These are phyloP conservation scores for Oxytorus armatus DNA, from an alignment of 2,888 invertebrate species.

Conservation along the genomic window DNA sequence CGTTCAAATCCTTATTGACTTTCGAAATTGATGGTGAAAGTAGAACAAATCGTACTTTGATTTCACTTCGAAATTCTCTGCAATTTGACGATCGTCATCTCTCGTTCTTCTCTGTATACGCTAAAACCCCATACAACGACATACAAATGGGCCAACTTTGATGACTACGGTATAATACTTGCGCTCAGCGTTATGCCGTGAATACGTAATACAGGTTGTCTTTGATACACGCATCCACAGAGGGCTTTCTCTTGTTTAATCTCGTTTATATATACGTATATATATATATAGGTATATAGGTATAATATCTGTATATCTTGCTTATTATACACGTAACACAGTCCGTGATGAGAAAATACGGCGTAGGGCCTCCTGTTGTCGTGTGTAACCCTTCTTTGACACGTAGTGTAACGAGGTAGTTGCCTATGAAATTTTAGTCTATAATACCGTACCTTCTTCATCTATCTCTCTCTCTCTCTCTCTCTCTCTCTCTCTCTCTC, in stretches of 20 bases:
- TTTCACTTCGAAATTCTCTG: slow-evolving; percentile 26
- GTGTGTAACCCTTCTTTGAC: slow-evolving; percentile 34
- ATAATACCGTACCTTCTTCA: slow-evolving; percentile 35
- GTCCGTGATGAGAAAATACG: slow-evolving; percentile 67
- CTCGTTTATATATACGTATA: slow-evolving; percentile 6
- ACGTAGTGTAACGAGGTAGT: slow-evolving; percentile 56
- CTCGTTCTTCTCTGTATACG: slow-evolving; percentile 1
- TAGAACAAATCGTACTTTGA: slow-evolving; percentile 40
- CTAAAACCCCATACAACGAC: neutral
- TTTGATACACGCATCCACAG: slow-evolving; percentile 49
- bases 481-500: neutral
- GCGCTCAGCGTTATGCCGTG: slow-evolving; percentile 54
- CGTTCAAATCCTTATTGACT: neutral
- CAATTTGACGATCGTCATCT: slow-evolving; percentile 24
- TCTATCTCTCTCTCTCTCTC: slow-evolving; percentile 14
- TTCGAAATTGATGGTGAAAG: slow-evolving; percentile 2
- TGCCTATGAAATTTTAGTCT: slow-evolving; percentile 61
- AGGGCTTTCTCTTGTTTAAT: slow-evolving; percentile 31
- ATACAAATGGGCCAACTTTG: slow-evolving; percentile 63
- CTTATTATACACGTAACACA: slow-evolving; percentile 65
- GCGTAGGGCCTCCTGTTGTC: slow-evolving; percentile 9
- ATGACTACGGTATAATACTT: slow-evolving; percentile 53
- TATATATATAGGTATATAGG: slow-evolving; percentile 2
- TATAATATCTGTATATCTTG: slow-evolving; percentile 1
- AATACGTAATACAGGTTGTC: slow-evolving; percentile 66